Conservation (phyloP, 2,888 invertebrate species). For the Gasteruption jaculator region DNA sequence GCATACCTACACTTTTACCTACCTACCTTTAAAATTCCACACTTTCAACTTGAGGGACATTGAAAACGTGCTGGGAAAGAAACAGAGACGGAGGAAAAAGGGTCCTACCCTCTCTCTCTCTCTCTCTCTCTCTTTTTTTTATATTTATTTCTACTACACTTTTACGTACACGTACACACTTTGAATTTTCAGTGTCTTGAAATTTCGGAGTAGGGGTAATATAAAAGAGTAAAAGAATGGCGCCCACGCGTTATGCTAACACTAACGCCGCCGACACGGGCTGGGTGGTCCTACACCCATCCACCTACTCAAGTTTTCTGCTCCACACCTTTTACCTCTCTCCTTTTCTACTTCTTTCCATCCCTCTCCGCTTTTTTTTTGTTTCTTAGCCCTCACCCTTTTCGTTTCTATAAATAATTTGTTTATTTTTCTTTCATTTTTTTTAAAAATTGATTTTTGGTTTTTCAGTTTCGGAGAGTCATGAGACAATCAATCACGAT, state of each 20-base stretch:
- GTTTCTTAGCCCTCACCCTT: background rate
- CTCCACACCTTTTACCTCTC: constrained; percentile 34
- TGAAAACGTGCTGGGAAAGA: constrained; percentile 19
- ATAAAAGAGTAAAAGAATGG: no score
- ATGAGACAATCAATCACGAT: no score
- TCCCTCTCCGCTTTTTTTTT: background rate
- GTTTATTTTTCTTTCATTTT: background rate
- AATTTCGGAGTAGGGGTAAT: constrained; percentile 3
- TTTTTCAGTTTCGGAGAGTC: background rate
- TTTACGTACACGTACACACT: no score
- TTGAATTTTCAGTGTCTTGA: no score
- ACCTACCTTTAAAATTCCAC: constrained; percentile 21
- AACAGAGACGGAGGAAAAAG: constrained; percentile 23
- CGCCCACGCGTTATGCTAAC: constrained; percentile 51
- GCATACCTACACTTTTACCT: constrained; percentile 18
- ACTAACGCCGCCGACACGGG: constrained; percentile 47
- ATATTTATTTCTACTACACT: no score
- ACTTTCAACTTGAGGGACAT: constrained; percentile 23
- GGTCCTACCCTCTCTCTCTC: no score
- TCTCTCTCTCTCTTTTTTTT: no score
- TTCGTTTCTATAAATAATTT: background rate
- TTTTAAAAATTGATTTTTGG: no score
- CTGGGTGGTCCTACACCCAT: constrained; percentile 49
- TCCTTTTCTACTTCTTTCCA: background rate
- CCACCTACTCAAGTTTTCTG: constrained; percentile 46